These are phyloP conservation scores for Antedon bifida DNA, from an alignment of 35 echinoderm and acorn worm species.

Conservation along the genomic window DNA sequence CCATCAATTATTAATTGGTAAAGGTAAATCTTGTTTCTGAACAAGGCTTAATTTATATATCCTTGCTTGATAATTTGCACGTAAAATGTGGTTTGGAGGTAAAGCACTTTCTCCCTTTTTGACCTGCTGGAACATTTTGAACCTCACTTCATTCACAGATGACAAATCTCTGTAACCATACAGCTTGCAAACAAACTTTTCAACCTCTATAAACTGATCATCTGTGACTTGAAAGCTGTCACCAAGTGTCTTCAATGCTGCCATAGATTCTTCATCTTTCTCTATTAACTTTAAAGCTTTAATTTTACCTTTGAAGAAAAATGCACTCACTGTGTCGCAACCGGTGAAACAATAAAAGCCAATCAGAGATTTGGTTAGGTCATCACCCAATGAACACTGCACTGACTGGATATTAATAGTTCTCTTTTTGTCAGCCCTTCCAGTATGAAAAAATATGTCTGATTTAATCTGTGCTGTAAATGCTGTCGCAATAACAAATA, in stretches of 20 bases:
- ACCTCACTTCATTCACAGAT: slow-evolving; percentile 13
- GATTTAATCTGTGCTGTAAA: too few relatives aligned
- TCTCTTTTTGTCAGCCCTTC: neutral
- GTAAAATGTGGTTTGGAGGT: slow-evolving; percentile 39
- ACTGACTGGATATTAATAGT: neutral
- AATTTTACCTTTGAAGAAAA: neutral
- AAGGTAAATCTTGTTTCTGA: too few relatives aligned
- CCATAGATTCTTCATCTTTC: neutral
- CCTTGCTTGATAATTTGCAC: slow-evolving; percentile 25
- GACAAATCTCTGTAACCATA: slow-evolving; percentile 2
- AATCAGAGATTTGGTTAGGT: neutral
- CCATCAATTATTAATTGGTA: too few relatives aligned
- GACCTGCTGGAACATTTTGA: slow-evolving; percentile 14
- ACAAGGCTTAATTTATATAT: too few relatives aligned
- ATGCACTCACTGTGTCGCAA: neutral
- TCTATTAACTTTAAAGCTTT: too few relatives aligned
- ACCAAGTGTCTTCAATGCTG: neutral
- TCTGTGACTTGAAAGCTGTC: neutral
- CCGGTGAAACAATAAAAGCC: neutral
- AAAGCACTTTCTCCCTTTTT: slow-evolving; percentile 27
- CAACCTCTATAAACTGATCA: neutral
- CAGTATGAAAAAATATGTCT: too few relatives aligned
- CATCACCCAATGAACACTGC: neutral
- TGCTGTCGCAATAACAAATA: too few relatives aligned
- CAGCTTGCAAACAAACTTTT: neutral